phyloP scores from a whole-genome alignment of 2,888 invertebrate genomes.

The Clunio marinus region DNA sequence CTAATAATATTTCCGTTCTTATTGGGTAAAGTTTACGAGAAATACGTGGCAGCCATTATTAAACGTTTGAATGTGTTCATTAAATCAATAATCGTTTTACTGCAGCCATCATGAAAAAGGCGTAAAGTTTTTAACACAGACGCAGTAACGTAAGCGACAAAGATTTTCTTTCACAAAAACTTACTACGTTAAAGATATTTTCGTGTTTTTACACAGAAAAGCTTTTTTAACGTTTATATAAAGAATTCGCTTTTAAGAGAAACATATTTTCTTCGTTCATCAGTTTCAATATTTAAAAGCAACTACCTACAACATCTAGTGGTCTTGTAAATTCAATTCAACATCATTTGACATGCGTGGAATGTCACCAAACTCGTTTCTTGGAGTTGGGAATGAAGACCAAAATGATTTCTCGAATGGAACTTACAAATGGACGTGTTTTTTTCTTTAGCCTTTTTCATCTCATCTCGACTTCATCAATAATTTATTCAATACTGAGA shows the following conservation, averaged over 20 bases:
- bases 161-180: not conserved
- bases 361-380: slow-evolving; percentile 27
- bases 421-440: slow-evolving; percentile 19
- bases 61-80: slow-evolving; percentile 13
- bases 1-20: not conserved
- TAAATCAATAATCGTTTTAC: slow-evolving; percentile 2
- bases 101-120: slow-evolving; percentile 36
- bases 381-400: not conserved
- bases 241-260: too few species aligned
- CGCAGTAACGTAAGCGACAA: not conserved
- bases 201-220: not conserved
- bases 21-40: slow-evolving; percentile 17
- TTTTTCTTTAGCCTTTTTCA: not conserved
- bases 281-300: not conserved
- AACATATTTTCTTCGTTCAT: not conserved
- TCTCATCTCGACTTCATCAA: too few species aligned
- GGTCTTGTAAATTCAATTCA: slow-evolving; percentile 3
- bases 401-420: too few species aligned
- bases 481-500: not conserved
- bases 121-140: slow-evolving; percentile 19
- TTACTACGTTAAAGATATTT: not conserved
- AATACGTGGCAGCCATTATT: slow-evolving; percentile 23
- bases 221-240: too few species aligned
- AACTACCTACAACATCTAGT: slow-evolving; percentile 20
- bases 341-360: slow-evolving; percentile 32